phyloP scores from a whole-genome alignment of 2,113 vertebrate genomes.

The Hippocampus comes region DNA sequence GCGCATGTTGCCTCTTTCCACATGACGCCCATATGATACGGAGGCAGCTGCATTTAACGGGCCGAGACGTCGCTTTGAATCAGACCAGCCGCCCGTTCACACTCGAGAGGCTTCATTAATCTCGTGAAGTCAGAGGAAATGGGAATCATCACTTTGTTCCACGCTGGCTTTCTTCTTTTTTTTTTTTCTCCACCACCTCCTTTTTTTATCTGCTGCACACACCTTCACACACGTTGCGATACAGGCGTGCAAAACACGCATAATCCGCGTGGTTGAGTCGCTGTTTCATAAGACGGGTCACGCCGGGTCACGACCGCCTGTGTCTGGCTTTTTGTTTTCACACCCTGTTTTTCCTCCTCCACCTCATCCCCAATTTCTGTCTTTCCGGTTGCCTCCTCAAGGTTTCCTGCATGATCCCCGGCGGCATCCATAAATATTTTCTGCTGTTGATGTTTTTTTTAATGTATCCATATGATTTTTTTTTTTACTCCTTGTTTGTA shows the following conservation, averaged over 20 bases:
- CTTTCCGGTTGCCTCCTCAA: constrained; percentile 14
- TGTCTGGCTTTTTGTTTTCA: constrained; percentile 23
- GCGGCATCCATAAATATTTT: constrained; percentile 30
- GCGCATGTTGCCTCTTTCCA: constrained; percentile 8
- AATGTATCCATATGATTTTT: constrained; percentile 11
- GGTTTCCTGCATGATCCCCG: constrained; percentile 7
- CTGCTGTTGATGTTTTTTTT: constrained; percentile 5
- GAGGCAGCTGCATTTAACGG: constrained; percentile 12
- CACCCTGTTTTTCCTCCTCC: constrained; percentile 13
- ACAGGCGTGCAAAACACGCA: background rate
- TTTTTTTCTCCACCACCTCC: background rate
- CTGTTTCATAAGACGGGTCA: constrained; percentile 50
- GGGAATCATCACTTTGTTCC: constrained; percentile 51
- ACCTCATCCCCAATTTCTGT: background rate
- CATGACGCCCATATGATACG: constrained; percentile 32
- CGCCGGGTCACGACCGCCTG: constrained; percentile 33
- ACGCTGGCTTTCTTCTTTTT: background rate
- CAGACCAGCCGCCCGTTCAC: constrained; percentile 29
- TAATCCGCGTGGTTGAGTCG: constrained; percentile 23
- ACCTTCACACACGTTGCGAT: constrained; percentile 21
- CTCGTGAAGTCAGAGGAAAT: constrained; percentile 30
- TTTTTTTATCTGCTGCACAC: constrained; percentile 16
- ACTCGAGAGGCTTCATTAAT: constrained; percentile 39
- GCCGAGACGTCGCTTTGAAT: constrained; percentile 28
- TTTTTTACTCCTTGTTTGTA: constrained; percentile 36